Conservation (phyloP, 2,113 vertebrate species). For the Clarias batrachus region DNA sequence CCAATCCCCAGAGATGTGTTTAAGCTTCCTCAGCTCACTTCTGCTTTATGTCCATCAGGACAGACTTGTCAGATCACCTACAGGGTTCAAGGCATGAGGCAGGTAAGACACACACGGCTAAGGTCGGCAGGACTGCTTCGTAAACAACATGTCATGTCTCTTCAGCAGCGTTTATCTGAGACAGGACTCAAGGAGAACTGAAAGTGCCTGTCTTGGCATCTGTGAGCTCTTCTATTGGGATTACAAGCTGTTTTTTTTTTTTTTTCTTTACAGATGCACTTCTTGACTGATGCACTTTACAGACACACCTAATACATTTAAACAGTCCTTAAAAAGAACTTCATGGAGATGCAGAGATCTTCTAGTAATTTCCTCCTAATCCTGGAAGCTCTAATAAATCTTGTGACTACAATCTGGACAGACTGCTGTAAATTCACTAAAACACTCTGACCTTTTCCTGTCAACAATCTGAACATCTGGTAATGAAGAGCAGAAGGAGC, state of each 20-base stretch:
- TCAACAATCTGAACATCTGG: background rate
- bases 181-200: background rate
- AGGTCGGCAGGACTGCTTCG: background rate
- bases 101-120: background rate
- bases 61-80: background rate
- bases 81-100: background rate
- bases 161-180: background rate
- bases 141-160: slow-evolving; percentile 15
- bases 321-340: background rate
- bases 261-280: background rate
- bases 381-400: background rate
- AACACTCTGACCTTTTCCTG: background rate
- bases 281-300: background rate
- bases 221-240: background rate
- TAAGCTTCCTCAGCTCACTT: background rate
- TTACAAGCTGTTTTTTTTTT: background rate
- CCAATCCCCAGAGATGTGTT: background rate
- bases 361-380: background rate
- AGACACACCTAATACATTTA: background rate
- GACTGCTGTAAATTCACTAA: slow-evolving; percentile 29
- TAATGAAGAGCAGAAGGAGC: background rate
- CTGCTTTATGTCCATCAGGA: background rate
- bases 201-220: background rate
- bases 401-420: background rate
- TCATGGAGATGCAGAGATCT: background rate